A percentile compares a stretch with the other conserved stretches of the same genome.
phyloP scores from a whole-genome alignment of 2,797 vertebrate species.

The Arnoldichthys spilopterus region DNA sequence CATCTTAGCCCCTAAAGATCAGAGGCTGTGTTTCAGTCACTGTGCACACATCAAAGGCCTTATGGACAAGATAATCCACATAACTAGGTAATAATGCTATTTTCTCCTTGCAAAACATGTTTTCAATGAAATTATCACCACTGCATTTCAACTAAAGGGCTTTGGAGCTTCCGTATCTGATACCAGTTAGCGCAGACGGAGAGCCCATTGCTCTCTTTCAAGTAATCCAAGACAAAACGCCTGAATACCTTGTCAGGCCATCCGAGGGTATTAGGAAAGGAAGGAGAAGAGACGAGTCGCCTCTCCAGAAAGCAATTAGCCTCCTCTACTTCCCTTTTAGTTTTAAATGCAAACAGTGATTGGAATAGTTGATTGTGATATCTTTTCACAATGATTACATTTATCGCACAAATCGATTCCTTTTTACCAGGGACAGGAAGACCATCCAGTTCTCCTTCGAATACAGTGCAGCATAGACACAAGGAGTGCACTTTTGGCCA shows the following conservation, averaged over 20 bases:
- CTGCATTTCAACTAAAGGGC: slow-evolving; percentile 61
- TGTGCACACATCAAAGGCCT: slow-evolving; percentile 67
- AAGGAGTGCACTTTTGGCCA: slow-evolving; percentile 29
- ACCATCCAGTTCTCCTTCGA: slow-evolving; percentile 12
- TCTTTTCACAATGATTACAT: slow-evolving; percentile 46
- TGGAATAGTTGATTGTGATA: slow-evolving; percentile 39
- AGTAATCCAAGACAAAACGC: slow-evolving; percentile 64
- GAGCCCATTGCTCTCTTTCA: slow-evolving; percentile 59
- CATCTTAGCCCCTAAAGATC: slow-evolving; percentile 61
- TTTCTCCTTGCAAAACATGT: slow-evolving; percentile 66
- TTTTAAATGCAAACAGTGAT: slow-evolving; percentile 58
- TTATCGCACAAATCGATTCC: slow-evolving; percentile 43
- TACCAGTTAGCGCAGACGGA: slow-evolving; percentile 55
- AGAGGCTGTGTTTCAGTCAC: slow-evolving; percentile 59
- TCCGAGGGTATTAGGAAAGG: slow-evolving; percentile 55
- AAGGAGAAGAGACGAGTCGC: slow-evolving; percentile 49
- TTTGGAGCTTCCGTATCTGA: slow-evolving; percentile 60
- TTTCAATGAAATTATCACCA: slow-evolving; percentile 64
- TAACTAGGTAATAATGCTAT: slow-evolving; percentile 68
- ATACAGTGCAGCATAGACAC: slow-evolving; percentile 22
- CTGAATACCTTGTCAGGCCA: slow-evolving; percentile 59
- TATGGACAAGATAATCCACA: slow-evolving; percentile 62
- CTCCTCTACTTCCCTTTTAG: slow-evolving; percentile 51
- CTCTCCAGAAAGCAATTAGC: slow-evolving; percentile 58
- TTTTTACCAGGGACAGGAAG: slow-evolving; percentile 32